Percentiles rank a stretch among this genome's conserved stretches.
phyloP scores from a whole-genome alignment of 2,797 vertebrate genomes.

The Spinus olivaceus region DNA sequence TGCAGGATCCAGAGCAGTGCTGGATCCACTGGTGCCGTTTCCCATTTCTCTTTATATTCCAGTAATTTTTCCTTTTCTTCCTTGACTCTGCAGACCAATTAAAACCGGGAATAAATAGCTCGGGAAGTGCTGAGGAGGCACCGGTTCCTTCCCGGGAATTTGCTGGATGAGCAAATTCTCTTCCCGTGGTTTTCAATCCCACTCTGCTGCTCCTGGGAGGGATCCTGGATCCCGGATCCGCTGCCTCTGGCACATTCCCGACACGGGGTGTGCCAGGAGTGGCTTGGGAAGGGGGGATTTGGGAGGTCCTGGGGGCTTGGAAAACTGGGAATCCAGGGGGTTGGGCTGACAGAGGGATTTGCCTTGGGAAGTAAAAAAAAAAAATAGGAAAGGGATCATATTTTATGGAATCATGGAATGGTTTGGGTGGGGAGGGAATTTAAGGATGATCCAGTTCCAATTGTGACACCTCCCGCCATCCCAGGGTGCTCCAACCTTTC shows the following conservation, averaged over 20 bases:
- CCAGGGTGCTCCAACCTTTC: accelerated
- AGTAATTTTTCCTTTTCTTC: background rate
- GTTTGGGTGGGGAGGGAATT: background rate
- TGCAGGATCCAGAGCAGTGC: background rate
- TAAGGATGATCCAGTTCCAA: background rate
- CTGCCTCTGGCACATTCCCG: accelerated
- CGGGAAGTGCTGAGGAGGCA: background rate
- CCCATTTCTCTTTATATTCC: background rate
- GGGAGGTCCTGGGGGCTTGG: background rate
- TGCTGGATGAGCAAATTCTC: background rate
- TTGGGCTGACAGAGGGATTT: background rate
- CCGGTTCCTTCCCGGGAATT: background rate
- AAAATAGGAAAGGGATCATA: too few relatives aligned
- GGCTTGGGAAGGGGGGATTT: too few relatives aligned
- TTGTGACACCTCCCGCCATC: accelerated
- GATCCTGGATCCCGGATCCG: too few relatives aligned
- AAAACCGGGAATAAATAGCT: background rate
- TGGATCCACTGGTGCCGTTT: accelerated
- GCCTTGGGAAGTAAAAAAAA: background rate
- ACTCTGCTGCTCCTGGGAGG: accelerated
- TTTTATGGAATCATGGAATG: background rate
- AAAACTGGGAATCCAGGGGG: background rate
- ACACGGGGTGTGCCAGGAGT: accelerated
- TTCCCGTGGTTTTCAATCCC: background rate
- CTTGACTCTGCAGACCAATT: background rate